These are phyloP conservation scores for Mixornis gularis DNA, from an alignment of 2,113 vertebrate species.

Conservation along the genomic window DNA sequence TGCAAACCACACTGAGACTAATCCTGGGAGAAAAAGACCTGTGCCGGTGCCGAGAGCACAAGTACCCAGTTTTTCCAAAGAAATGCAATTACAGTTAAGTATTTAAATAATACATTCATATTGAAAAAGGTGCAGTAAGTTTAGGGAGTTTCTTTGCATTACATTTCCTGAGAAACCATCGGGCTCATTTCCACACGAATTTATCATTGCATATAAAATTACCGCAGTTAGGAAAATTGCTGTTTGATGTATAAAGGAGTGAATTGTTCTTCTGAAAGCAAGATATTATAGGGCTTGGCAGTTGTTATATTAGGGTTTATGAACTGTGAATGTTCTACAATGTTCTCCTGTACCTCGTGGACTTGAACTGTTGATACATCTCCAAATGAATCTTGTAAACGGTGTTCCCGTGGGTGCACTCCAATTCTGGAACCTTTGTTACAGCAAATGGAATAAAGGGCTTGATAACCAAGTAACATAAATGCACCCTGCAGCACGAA, in stretches of 20 bases:
- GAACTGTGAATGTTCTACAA: conserved; percentile 36
- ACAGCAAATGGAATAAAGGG: not conserved
- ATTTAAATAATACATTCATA: not conserved
- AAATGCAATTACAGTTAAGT: not conserved
- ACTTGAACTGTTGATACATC: not conserved
- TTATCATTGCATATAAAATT: conserved; percentile 36
- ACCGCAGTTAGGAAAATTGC: conserved; percentile 48
- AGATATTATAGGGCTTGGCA: conserved; percentile 8
- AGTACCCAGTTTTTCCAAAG: not conserved
- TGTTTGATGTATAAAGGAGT: conserved; percentile 22
- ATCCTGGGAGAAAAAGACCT: conserved; percentile 11
- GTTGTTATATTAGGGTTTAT: not conserved
- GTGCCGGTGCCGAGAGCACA: not conserved
- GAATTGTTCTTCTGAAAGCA: conserved; percentile 46
- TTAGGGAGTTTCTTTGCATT: not conserved
- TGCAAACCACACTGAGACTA: conserved; percentile 16
- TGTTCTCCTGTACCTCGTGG: not conserved
- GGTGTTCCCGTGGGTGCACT: not conserved
- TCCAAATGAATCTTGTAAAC: not conserved
- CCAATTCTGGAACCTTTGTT: conserved; percentile 12
- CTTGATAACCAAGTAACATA: not conserved
- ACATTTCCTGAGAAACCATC: not conserved
- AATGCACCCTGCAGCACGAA: not conserved
- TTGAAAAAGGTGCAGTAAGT: not conserved
- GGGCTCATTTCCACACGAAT: not conserved